Base-by-base conservation (phyloP, 2,113 vertebrate species). In the Dinomys branickii region DNA sequence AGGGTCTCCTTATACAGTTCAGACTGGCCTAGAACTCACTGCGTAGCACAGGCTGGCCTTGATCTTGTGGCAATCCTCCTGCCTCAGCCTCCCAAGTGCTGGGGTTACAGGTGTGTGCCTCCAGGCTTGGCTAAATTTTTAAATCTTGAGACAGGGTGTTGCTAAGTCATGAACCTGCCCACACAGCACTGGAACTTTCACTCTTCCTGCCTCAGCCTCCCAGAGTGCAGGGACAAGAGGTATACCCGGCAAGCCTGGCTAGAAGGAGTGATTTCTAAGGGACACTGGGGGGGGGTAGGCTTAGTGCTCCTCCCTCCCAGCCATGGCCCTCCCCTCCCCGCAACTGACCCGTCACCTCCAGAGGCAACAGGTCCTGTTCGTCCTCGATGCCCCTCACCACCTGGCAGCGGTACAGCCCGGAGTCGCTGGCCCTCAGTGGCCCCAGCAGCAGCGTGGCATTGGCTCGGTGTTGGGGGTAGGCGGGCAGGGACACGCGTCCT, bases 381-480 rank as follows among this genome's bases (percentile, higher is more conserved):
- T 99, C 99, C 0, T 99, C 99, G 89, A 99, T 99, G 96, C 99
- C 99, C 0, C 99, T 98, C 95, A 99, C 99, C 65, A 99, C 99
- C 95, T 99, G 98, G 94, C 99, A 99, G 97, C 99, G 99, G 95
- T 99, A 99, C 33, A 99, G 98, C 30, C 99, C 99, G 0, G 99
- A 98, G 88, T 99, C 99, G 41, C 99, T 99, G 96, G 99, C 99
- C 0, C 99, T 98, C 30, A 99, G 98, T 0, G 99, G 98, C 0
- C 98, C 98, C 94, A 99, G 98, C 17, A 99, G 97, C 69, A 99
- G 98, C 0, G 99, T 99, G 97, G 99, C 99, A 0, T 99, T 99
- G 98, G 98, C 99, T 94, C 99, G 99, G 95, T 98, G 99, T 6
- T 97, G 97, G 28, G 97, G 93, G 93, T 99, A 99, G 10, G 99